A percentile compares a stretch with the other conserved stretches of the same genome.
These are phyloP conservation scores for Kradibia gibbosae DNA, from an alignment of 1,140 invertebrate species.

Conservation along the genomic window DNA sequence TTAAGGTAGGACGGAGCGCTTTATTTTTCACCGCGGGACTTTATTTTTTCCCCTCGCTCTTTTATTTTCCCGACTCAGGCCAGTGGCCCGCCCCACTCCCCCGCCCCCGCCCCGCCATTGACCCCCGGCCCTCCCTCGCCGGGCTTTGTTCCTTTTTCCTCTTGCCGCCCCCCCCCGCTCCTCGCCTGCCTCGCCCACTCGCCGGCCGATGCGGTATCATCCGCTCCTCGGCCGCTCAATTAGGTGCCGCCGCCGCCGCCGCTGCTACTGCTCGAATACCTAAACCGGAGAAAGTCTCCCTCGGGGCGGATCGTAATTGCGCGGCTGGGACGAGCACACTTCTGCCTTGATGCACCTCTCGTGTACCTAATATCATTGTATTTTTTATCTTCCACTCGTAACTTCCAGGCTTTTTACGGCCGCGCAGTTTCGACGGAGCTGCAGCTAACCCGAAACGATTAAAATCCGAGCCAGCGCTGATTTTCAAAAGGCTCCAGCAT, in stretches of 20 bases:
- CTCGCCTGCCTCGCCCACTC: background rate
- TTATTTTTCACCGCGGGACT: background rate
- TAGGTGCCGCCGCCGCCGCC: background rate
- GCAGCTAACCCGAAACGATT: background rate
- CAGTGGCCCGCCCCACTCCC: background rate
- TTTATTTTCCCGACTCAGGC: background rate
- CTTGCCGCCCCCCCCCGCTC: background rate
- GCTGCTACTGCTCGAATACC: background rate
- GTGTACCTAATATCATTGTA: conserved; percentile 10
- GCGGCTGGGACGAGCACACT: background rate
- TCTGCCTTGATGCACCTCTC: background rate
- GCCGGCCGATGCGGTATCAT: background rate
- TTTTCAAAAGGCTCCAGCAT: background rate
- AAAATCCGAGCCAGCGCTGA: background rate
- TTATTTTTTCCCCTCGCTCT: background rate
- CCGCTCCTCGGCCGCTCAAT: background rate
- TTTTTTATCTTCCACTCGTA: background rate
- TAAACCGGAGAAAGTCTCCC: background rate
- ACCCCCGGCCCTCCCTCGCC: no score
- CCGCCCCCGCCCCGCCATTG: no score
- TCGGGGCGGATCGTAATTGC: background rate
- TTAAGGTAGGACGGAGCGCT: background rate
- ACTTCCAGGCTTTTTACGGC: background rate
- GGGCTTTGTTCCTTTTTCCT: background rate
- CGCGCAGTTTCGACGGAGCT: background rate